phyloP scores from a whole-genome alignment of 2,797 vertebrate genomes.

The Microctenopoma stevenorrisi region DNA sequence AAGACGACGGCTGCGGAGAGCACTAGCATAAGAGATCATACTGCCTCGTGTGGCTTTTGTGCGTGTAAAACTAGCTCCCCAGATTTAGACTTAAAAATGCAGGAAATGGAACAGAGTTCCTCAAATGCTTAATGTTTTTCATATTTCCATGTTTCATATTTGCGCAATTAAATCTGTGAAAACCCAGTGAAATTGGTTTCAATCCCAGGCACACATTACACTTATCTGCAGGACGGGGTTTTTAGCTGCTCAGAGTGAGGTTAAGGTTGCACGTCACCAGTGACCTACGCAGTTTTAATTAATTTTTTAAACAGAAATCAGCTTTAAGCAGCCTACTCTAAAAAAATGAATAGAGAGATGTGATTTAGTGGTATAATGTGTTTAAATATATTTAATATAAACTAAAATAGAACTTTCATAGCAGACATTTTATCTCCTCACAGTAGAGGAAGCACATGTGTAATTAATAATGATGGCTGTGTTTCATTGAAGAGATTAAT shows the following conservation, averaged over 20 bases:
- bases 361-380: background rate
- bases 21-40: background rate
- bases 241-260: background rate
- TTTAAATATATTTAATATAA: constrained; percentile 16
- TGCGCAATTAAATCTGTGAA: background rate
- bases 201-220: constrained; percentile 1
- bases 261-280: background rate
- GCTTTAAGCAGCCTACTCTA: constrained; percentile 3
- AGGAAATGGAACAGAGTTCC: background rate
- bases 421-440: background rate
- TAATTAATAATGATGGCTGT: constrained; percentile 11
- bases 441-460: background rate
- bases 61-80: background rate
- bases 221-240: background rate
- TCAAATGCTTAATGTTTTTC: background rate
- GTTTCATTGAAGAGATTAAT: constrained; percentile 20
- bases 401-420: background rate
- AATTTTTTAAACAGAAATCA: constrained; percentile 27
- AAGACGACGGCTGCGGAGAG: background rate
- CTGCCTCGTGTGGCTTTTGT: background rate
- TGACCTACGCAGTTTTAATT: constrained; percentile 21
- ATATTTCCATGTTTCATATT: too few relatives aligned
- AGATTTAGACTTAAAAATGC: background rate
- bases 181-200: background rate
- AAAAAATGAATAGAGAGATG: background rate